A percentile compares a stretch with the other conserved stretches of the same genome.
phyloP scores from a whole-genome alignment of 1,140 invertebrate genomes.

The Harpegnathos saltator region DNA sequence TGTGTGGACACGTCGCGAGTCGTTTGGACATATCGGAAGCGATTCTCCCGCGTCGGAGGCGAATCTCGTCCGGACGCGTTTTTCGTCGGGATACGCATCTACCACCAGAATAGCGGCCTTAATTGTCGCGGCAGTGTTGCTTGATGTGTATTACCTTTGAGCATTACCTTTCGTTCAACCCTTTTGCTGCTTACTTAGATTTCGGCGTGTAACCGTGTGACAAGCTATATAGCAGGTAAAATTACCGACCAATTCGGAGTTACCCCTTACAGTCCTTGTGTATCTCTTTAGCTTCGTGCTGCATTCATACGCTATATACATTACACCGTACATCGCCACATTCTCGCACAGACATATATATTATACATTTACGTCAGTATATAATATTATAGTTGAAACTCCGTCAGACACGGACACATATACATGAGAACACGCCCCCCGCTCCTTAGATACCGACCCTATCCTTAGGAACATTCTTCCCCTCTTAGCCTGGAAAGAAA shows the following conservation, averaged over 20 bases:
- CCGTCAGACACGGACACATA: constrained; percentile 3
- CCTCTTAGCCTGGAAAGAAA: not conserved
- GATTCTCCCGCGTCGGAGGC: not conserved
- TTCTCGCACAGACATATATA: constrained; percentile 39
- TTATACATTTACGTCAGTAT: constrained; percentile 39
- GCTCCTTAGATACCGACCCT: not conserved
- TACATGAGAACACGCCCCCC: constrained; percentile 2
- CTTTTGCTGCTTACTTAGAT: constrained; percentile 71
- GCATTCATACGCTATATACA: constrained; percentile 74
- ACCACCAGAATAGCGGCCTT: constrained; percentile 26
- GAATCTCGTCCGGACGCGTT: constrained; percentile 1
- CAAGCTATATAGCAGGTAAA: constrained; percentile 63
- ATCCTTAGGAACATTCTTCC: constrained; percentile 20
- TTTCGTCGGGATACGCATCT: constrained; percentile 15
- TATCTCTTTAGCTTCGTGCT: constrained; percentile 71
- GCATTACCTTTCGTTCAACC: constrained; percentile 63
- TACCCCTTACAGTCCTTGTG: constrained; percentile 32
- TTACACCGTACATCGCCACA: constrained; percentile 68
- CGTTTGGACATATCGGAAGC: constrained; percentile 8
- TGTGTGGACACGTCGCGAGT: no score
- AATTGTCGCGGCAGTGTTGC: constrained; percentile 62
- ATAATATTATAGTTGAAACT: constrained; percentile 33
- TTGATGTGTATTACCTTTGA: constrained; percentile 64
- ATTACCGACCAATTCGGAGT: constrained; percentile 45
- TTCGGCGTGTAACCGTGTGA: constrained; percentile 35